Evolutionary conservation across 2,797 vertebrate genomes (phyloP).

Genomic region (Rhynchonycteris naso): DNA sequence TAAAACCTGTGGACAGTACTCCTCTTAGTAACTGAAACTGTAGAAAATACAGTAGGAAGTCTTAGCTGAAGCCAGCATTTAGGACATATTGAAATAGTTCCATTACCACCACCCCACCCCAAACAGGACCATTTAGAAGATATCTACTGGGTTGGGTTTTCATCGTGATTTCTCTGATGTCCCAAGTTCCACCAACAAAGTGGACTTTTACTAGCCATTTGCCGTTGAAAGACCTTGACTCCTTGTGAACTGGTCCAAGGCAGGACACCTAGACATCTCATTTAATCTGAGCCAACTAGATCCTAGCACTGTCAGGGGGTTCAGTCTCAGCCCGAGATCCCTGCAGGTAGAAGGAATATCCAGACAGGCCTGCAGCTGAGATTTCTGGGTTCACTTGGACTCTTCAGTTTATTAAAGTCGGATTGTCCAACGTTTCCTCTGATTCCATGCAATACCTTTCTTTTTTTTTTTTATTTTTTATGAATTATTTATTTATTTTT

Average conservation of each 20-base stretch:
- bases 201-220: neutral
- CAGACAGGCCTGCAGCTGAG: fast-evolving
- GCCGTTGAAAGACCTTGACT: neutral
- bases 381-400: neutral
- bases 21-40: neutral
- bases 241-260: neutral
- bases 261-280: neutral
- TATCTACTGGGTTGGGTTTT: neutral
- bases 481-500: too few relatives aligned
- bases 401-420: neutral
- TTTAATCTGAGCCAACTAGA: neutral
- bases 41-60: neutral
- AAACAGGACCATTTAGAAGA: neutral
- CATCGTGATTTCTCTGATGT: neutral
- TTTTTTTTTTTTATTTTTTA: too few relatives aligned
- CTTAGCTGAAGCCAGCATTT: neutral
- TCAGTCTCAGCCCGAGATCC: neutral
- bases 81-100: neutral
- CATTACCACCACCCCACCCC: neutral
- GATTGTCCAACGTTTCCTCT: neutral
- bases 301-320: neutral
- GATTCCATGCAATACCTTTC: neutral
- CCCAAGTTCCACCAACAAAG: neutral
- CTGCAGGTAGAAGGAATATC: neutral
- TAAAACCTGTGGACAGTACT: neutral